A percentile compares a stretch with the other conserved stretches of the same genome.
These are phyloP conservation scores for Trichoplusia ni DNA, from an alignment of 1,140 invertebrate genomes.

Conservation along the genomic window DNA sequence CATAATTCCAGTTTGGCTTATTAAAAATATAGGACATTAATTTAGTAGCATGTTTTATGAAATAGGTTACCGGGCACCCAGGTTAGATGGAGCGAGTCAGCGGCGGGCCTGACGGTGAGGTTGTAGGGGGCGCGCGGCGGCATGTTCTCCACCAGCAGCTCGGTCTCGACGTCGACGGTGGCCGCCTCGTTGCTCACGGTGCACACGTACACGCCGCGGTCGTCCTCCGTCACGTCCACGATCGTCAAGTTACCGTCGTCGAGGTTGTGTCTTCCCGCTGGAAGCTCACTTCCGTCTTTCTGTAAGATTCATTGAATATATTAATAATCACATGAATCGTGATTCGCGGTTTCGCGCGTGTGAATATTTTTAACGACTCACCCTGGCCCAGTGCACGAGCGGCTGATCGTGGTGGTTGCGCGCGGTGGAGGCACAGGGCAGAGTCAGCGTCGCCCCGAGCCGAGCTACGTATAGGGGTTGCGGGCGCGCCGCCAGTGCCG, in stretches of 20 bases:
- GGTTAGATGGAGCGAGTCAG: constrained; percentile 89
- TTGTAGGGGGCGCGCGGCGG: constrained; percentile 96
- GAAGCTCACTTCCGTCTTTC: constrained; percentile 89
- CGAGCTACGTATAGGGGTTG: constrained; percentile 91
- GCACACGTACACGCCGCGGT: constrained; percentile 96
- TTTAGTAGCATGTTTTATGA: not conserved
- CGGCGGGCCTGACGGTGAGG: constrained; percentile 89
- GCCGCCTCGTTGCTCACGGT: constrained; percentile 95
- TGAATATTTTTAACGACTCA: too few species aligned
- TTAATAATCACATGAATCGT: not conserved
- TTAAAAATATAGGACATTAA: too few species aligned
- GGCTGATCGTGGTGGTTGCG: constrained; percentile 84
- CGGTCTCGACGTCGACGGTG: constrained; percentile 92
- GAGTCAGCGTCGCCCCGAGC: constrained; percentile 89
- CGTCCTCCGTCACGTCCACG: constrained; percentile 89
- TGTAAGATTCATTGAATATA: constrained; percentile 56
- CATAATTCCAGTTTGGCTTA: too few species aligned
- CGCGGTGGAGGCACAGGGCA: constrained; percentile 92
- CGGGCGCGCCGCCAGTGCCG: constrained; percentile 88
- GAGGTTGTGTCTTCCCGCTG: constrained; percentile 86
- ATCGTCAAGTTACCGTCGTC: constrained; percentile 94
- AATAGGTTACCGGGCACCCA: constrained; percentile 88
- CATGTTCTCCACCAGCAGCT: constrained; percentile 93
- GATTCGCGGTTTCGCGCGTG: constrained; percentile 47
- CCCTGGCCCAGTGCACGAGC: constrained; percentile 93